phyloP scores from a whole-genome alignment of 2,888 invertebrate genomes.

The Ormia ochracea region DNA sequence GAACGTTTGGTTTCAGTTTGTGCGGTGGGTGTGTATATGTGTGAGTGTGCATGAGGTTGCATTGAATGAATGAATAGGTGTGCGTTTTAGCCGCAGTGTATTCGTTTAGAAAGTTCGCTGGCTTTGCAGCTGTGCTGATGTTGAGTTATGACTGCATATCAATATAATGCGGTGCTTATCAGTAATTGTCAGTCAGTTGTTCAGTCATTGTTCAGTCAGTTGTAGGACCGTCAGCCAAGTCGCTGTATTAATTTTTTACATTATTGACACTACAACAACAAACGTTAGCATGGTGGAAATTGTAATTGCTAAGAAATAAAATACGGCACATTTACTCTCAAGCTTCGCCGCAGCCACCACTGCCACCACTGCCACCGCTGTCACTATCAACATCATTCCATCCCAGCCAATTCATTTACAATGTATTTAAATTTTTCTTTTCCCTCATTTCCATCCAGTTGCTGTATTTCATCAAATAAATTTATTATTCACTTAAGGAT shows the following conservation, averaged over 20 bases:
- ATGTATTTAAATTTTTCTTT: neutral
- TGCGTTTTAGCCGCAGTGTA: slow-evolving; percentile 21
- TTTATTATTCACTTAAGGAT: slow-evolving; percentile 57
- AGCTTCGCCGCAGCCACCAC: neutral
- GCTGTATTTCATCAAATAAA: slow-evolving; percentile 49
- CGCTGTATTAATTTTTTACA: slow-evolving; percentile 13
- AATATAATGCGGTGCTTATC: slow-evolving; percentile 64
- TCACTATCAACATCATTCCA: neutral
- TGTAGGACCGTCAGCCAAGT: slow-evolving; percentile 2
- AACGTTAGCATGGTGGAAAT: neutral
- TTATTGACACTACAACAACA: neutral
- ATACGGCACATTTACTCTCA: neutral
- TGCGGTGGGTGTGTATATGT: neutral
- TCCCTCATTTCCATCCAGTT: slow-evolving; percentile 19
- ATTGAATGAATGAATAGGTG: slow-evolving; percentile 24
- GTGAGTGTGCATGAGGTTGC: neutral
- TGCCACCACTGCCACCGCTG: neutral
- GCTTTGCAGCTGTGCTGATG: slow-evolving; percentile 47
- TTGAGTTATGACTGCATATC: slow-evolving; percentile 65
- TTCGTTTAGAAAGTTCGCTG: slow-evolving; percentile 2
- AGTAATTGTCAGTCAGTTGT: slow-evolving; percentile 60
- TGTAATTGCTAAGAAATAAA: slow-evolving; percentile 23
- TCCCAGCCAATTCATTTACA: neutral
- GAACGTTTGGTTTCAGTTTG: neutral
- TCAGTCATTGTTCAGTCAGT: slow-evolving; percentile 25